Evolutionary conservation across 2,888 invertebrate species (phyloP).

Genomic region (Serrognathus titanus): DNA sequence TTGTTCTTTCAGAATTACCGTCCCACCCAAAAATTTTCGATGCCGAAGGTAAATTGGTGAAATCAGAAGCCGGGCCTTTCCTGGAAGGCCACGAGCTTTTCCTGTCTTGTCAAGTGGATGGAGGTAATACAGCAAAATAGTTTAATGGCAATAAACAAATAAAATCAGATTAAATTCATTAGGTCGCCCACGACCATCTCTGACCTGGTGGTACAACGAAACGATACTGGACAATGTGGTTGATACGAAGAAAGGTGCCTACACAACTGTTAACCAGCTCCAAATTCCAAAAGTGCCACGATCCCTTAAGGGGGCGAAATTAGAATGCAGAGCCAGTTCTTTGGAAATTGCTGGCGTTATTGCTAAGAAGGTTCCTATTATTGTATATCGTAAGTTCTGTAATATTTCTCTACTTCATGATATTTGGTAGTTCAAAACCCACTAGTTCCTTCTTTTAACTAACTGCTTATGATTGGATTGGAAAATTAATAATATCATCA

Average conservation of each 20-base stretch:
- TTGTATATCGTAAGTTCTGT: constrained; percentile 58
- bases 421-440: too few relatives aligned
- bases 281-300: constrained; percentile 69
- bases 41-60: constrained; percentile 76
- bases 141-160: too few relatives aligned
- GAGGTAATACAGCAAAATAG: constrained; percentile 61
- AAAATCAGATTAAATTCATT: constrained; percentile 22
- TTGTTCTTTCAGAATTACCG: constrained; percentile 66
- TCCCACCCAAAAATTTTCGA: constrained; percentile 79
- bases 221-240: constrained; percentile 70
- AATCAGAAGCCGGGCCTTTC: constrained; percentile 77
- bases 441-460: too few relatives aligned
- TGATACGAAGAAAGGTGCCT: constrained; percentile 62
- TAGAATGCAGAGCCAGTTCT: constrained; percentile 76
- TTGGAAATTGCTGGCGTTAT: constrained; percentile 64
- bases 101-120: constrained; percentile 80
- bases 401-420: background rate
- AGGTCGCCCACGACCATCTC: constrained; percentile 79
- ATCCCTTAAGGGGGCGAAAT: constrained; percentile 66
- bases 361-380: constrained; percentile 70
- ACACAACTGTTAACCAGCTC: constrained; percentile 70
- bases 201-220: constrained; percentile 80
- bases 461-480: too few relatives aligned
- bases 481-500: too few relatives aligned
- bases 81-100: constrained; percentile 81